Evolutionary conservation across 2,888 invertebrate species (phyloP).

Genomic region (Oeneis ivallda): DNA sequence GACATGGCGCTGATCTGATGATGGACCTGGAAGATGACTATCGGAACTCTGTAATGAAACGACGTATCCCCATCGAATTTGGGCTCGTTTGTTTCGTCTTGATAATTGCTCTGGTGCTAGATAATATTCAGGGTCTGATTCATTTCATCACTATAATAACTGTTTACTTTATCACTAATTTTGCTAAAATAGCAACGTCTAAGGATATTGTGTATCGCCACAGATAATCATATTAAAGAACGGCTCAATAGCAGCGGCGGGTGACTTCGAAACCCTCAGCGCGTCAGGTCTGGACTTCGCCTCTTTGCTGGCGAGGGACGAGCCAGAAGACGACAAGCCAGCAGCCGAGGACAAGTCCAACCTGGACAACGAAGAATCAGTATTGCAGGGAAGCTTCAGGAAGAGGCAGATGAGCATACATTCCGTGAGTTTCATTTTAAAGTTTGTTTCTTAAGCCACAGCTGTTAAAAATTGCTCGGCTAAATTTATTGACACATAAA

Average conservation of each 20-base stretch:
- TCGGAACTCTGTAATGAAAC: no score
- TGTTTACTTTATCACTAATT: no score
- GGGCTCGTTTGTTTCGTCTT: no score
- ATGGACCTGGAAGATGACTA: no score
- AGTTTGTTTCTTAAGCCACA: not conserved
- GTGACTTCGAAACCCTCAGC: constrained; percentile 86
- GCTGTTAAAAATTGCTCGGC: no score
- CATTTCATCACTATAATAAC: no score
- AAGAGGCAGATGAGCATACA: constrained; percentile 77
- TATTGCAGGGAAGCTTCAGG: constrained; percentile 69
- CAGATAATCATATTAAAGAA: constrained; percentile 83
- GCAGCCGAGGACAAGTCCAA: constrained; percentile 45
- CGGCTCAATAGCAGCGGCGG: constrained; percentile 82
- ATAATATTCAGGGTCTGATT: no score
- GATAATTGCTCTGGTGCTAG: no score
- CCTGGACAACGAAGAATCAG: constrained; percentile 52
- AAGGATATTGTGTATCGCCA: not conserved
- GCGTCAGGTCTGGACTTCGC: constrained; percentile 90
- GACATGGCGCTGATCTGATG: no score
- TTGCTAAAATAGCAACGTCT: not conserved
- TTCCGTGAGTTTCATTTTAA: constrained; percentile 56
- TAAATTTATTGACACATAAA: no score
- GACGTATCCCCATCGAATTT: no score
- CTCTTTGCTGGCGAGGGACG: constrained; percentile 82
- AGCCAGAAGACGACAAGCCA: constrained; percentile 66